These are phyloP conservation scores for Chymomyza fuscimana DNA, from an alignment of 2,888 invertebrate species.

Conservation along the genomic window DNA sequence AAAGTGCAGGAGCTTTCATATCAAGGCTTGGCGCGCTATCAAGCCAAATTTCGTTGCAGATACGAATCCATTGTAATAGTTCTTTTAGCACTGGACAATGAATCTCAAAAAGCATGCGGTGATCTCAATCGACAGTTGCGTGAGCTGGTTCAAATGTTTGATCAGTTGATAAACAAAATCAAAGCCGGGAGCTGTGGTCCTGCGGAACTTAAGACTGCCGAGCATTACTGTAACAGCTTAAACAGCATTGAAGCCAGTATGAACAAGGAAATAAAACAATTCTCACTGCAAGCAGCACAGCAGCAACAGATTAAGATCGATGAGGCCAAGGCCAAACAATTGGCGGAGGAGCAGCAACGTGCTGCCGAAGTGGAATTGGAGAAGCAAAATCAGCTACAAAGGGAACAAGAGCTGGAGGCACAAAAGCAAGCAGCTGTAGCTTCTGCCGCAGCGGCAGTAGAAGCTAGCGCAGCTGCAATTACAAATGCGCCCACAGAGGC, in stretches of 20 bases:
- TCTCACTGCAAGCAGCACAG: slow-evolving; percentile 57
- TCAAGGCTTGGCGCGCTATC: slow-evolving; percentile 82
- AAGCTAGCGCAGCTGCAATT: slow-evolving; percentile 17
- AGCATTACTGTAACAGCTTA: slow-evolving; percentile 79
- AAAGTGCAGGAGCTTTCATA: slow-evolving; percentile 76
- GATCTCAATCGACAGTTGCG: slow-evolving; percentile 79
- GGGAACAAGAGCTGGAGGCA: slow-evolving; percentile 31
- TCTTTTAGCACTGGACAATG: slow-evolving; percentile 79
- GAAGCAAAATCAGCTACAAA: slow-evolving; percentile 31
- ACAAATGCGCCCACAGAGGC: background rate
- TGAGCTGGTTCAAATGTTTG: slow-evolving; percentile 68
- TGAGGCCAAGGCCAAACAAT: background rate
- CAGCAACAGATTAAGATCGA: slow-evolving; percentile 4
- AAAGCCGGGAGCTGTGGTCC: slow-evolving; percentile 79
- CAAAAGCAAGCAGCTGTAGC: slow-evolving; percentile 32
- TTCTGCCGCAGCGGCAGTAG: slow-evolving; percentile 17
- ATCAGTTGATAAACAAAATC: slow-evolving; percentile 68
- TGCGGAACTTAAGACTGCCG: slow-evolving; percentile 82
- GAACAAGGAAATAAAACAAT: slow-evolving; percentile 77
- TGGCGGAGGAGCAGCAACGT: slow-evolving; percentile 32
- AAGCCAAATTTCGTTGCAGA: slow-evolving; percentile 81
- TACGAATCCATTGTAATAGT: slow-evolving; percentile 82
- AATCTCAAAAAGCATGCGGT: slow-evolving; percentile 73
- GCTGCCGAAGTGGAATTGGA: slow-evolving; percentile 30
- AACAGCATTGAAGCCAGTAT: slow-evolving; percentile 81